Evolutionary conservation across 2,113 vertebrate genomes (phyloP).

Genomic region (Planiliza haematocheilus): DNA sequence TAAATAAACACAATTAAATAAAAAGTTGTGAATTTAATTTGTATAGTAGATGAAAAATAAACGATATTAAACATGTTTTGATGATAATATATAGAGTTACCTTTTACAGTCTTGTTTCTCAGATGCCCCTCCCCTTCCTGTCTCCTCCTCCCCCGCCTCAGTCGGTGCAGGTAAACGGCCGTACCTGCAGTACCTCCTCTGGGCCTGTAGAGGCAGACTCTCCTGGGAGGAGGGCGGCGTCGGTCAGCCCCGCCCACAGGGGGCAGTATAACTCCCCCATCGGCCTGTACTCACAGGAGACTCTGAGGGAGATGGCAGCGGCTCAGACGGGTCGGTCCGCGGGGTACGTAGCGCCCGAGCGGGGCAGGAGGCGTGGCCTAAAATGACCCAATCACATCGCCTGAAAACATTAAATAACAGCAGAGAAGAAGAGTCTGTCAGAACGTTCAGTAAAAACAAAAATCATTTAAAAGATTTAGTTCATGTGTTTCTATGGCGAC

Average conservation of each 20-base stretch:
- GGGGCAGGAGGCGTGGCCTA: background rate
- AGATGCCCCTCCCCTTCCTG: conserved; percentile 37
- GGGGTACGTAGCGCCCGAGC: conserved; percentile 97
- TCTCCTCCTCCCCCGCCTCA: conserved; percentile 53
- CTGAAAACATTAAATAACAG: too few relatives aligned
- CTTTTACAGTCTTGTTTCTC: too few relatives aligned
- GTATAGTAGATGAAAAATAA: too few relatives aligned
- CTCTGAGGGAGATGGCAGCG: conserved; percentile 92
- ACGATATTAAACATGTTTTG: too few relatives aligned
- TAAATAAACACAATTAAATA: too few relatives aligned
- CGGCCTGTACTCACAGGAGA: conserved; percentile 95
- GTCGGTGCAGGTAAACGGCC: conserved; percentile 78
- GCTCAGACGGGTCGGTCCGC: conserved; percentile 86
- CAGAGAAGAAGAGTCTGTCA: too few relatives aligned
- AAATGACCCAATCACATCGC: too few relatives aligned
- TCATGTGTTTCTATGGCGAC: too few relatives aligned
- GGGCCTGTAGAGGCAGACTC: conserved; percentile 67
- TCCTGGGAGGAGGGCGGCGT: conserved; percentile 67
- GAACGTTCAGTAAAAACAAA: too few relatives aligned
- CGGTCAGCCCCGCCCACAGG: conserved; percentile 79
- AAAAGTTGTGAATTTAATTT: too few relatives aligned
- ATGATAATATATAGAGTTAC: too few relatives aligned
- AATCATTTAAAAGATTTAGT: too few relatives aligned
- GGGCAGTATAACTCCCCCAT: conserved; percentile 96
- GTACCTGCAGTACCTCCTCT: conserved; percentile 63